Conservation (phyloP, 2,797 vertebrate genomes). For the Hapalemur alaotrensis region DNA sequence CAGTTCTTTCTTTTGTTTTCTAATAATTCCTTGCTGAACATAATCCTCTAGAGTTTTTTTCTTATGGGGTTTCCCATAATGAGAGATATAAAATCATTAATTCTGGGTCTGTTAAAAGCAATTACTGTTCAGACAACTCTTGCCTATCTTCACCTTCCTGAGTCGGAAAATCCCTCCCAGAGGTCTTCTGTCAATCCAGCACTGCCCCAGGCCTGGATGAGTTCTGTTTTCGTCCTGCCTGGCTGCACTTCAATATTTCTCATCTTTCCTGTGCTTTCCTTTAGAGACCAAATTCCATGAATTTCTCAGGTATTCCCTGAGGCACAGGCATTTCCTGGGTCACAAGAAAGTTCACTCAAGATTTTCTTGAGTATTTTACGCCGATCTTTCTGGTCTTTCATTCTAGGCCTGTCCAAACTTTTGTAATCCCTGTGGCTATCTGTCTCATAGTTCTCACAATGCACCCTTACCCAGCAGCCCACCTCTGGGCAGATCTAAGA, state of each 20-base stretch:
- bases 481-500: not conserved
- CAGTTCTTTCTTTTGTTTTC: not conserved
- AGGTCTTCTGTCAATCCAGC: not conserved
- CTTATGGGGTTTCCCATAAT: not conserved
- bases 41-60: not conserved
- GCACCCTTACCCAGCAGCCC: accelerated
- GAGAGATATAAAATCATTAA: conserved; percentile 27
- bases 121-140: not conserved
- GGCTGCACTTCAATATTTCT: not conserved
- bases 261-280: not conserved
- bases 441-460: not conserved
- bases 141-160: not conserved
- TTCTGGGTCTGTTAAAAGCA: not conserved
- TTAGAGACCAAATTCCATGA: conserved; percentile 9
- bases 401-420: not conserved
- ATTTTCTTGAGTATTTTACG: not conserved
- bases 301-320: conserved; percentile 35
- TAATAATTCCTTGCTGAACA: conserved; percentile 8
- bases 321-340: not conserved
- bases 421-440: not conserved
- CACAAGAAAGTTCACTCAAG: not conserved
- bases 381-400: not conserved
- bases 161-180: not conserved
- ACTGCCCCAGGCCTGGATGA: not conserved
- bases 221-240: not conserved